A percentile compares a stretch with the other conserved stretches of the same genome.
These are phyloP conservation scores for Coptodon bakossiorum DNA, from an alignment of 2,113 vertebrate genomes.

Conservation along the genomic window DNA sequence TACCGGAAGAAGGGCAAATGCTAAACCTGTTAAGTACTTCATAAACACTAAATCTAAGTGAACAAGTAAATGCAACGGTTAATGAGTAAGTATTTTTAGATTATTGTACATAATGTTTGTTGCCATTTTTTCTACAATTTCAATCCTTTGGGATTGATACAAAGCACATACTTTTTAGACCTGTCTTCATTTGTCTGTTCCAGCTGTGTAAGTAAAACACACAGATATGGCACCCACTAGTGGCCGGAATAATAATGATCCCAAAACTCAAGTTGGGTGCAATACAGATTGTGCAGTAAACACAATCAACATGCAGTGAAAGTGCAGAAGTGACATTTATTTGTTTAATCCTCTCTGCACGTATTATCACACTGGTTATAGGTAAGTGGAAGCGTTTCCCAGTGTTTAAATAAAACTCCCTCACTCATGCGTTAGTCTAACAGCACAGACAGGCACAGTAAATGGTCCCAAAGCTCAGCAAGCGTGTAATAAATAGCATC, in stretches of 20 bases:
- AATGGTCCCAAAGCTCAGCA: neutral
- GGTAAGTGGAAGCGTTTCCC: neutral
- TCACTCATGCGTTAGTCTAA: neutral
- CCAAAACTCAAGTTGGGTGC: neutral
- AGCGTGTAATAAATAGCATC: conserved; percentile 1
- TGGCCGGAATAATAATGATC: neutral
- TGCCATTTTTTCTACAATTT: neutral
- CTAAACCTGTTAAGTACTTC: neutral
- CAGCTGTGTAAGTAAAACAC: neutral
- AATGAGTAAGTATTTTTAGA: neutral
- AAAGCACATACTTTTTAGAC: neutral
- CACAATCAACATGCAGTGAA: neutral
- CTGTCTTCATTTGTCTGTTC: neutral
- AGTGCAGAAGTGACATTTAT: neutral
- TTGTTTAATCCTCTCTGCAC: neutral
- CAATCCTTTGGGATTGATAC: neutral
- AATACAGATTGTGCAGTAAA: neutral
- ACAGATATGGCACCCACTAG: conserved; percentile 14
- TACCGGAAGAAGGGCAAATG: neutral
- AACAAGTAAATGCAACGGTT: neutral
- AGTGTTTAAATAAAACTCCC: neutral
- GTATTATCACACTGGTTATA: neutral
- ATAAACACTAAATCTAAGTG: neutral
- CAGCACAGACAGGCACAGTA: neutral
- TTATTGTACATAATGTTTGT: neutral